Evolutionary conservation across 2,888 invertebrate species (phyloP), one percentile per base, ranked within the genome.

Genomic region (Erebia aethiops): DNA sequence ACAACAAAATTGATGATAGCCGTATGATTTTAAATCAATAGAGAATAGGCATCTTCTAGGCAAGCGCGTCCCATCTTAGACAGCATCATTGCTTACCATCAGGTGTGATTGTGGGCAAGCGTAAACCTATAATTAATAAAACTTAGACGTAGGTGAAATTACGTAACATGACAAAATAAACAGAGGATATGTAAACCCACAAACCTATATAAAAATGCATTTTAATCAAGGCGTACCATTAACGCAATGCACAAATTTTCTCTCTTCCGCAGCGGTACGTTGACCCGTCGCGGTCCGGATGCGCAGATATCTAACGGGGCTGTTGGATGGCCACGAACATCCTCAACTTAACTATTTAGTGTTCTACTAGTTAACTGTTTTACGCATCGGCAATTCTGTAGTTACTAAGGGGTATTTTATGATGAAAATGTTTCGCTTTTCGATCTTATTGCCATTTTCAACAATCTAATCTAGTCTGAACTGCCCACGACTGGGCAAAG

Each of bases 301-400:
- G 77, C 75, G 75, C 75, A 72, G 75, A 76, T 75, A 77, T 76
- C 76, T 78, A 79, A 78, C 79, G 79, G 78, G 77, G 71, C 73
- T 75, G 67, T 69, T 69, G 68, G 69, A 66, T 67, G 69, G 67
- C 72, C 72, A 68, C 72, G 74, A 67, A 73, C 69, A 76, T 76
- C 74, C 76, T 77, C 69, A 57, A 69, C 69, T 49, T 67, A 8
- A 62, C 62, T 66, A 74, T 74, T 72, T 70, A 72, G 21, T 67
- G 60, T 65, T 57, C 65, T n/a, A 35, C 63, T 52, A 14, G 63
- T 43, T 43, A 11, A 11, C 41, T 41, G 49, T 62, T 62, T 62
- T 26, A 63, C 51, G 51, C 63, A 52, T 21, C 21, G 5, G 5
- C 35, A 35, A 35, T 35, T 35, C 35, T 35, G 35, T 35, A 35